Percentiles rank a stretch among this genome's conserved stretches.
Evolutionary conservation across 2,888 invertebrate genomes (phyloP).

Genomic region (Diarsia dahlii): DNA sequence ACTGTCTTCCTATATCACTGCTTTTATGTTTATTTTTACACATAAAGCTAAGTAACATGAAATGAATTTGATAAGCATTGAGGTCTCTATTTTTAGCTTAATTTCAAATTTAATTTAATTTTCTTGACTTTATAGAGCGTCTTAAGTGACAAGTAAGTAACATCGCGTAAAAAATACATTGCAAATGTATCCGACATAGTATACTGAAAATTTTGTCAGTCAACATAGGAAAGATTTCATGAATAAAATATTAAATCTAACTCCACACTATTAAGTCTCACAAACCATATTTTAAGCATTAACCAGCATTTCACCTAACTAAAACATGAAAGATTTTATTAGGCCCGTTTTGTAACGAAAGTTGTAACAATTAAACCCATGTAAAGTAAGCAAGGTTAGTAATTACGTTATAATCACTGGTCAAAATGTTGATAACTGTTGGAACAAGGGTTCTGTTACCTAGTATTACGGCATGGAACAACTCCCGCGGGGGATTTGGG

Average conservation of each 20-base stretch:
- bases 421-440: conserved; percentile 69
- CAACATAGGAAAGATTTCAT: background rate
- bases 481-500: conserved; percentile 65
- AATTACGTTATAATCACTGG: conserved; percentile 70
- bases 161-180: background rate
- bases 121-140: background rate
- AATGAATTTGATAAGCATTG: background rate
- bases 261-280: background rate
- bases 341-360: conserved; percentile 64
- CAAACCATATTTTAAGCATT: conserved; percentile 32
- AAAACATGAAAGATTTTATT: conserved; percentile 61
- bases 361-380: conserved; percentile 68
- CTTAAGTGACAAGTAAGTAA: background rate
- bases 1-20: conserved; percentile 10
- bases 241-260: background rate
- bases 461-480: conserved; percentile 60
- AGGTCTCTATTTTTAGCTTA: background rate
- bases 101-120: too few relatives aligned
- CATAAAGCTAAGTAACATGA: background rate
- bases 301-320: conserved; percentile 31
- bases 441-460: conserved; percentile 66
- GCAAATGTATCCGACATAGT: background rate
- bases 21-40: conserved; percentile 6
- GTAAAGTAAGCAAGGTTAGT: conserved; percentile 65
- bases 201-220: background rate